Evolutionary conservation across 1,140 invertebrate species (phyloP).

Genomic region (Fragariocoptes setiger): DNA sequence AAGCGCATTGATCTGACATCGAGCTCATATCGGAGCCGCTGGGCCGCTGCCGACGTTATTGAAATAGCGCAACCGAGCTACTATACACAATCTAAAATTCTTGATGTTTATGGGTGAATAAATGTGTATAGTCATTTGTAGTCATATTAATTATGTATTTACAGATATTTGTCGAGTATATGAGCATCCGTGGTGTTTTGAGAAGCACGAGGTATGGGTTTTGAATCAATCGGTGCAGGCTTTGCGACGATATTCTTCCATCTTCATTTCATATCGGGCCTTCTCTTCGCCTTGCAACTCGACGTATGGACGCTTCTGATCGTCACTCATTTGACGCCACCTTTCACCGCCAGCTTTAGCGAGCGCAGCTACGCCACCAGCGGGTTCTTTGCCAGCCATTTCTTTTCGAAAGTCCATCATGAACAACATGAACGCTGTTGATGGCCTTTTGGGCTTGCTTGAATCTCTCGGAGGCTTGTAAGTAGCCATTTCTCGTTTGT

Average conservation of each 20-base stretch:
- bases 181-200: neutral
- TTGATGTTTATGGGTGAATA: neutral
- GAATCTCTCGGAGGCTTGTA: constrained; percentile 13
- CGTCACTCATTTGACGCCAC: constrained; percentile 14
- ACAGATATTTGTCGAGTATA: neutral
- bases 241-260: constrained; percentile 14
- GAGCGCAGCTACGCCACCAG: constrained; percentile 14
- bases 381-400: constrained; percentile 14
- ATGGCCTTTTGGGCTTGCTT: constrained; percentile 14
- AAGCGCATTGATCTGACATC: no score
- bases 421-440: constrained; percentile 15
- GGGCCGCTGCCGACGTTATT: no score
- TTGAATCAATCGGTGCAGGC: constrained; percentile 5
- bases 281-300: constrained; percentile 13
- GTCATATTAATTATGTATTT: constrained; percentile 1
- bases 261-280: constrained; percentile 12
- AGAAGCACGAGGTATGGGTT: neutral
- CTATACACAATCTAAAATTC: no score
- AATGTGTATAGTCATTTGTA: neutral
- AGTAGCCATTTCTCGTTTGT: constrained; percentile 13
- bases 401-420: constrained; percentile 14
- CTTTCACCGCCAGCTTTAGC: constrained; percentile 14
- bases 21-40: no score
- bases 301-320: constrained; percentile 13
- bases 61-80: no score